Percentiles rank a stretch among this genome's conserved stretches.
Conservation (phyloP, 2,797 vertebrate species). For the Hippocampus kuda region DNA sequence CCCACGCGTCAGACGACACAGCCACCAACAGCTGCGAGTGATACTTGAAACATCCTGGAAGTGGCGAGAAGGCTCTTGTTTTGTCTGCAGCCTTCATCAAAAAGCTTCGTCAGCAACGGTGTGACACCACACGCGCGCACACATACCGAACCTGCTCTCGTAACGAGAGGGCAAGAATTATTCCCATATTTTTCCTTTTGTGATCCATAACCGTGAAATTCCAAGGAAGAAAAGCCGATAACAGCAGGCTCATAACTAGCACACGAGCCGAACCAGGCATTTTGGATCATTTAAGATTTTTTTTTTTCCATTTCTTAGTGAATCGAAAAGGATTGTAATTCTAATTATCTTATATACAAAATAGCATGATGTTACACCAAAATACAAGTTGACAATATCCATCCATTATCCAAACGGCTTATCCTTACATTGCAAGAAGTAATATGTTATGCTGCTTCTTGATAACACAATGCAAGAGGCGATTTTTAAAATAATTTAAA, state of each 20-base stretch:
- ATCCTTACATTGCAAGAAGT: too few relatives aligned
- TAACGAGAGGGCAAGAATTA: neutral
- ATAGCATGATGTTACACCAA: too few relatives aligned
- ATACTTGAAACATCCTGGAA: conserved; percentile 46
- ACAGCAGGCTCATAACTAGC: neutral
- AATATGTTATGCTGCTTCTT: too few relatives aligned
- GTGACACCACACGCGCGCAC: neutral
- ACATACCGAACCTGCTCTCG: neutral
- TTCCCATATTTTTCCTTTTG: neutral
- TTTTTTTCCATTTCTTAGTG: neutral
- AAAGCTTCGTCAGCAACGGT: conserved; percentile 6
- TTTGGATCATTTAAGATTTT: neutral
- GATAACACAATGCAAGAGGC: too few relatives aligned
- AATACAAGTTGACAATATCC: too few relatives aligned
- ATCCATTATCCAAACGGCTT: too few relatives aligned
- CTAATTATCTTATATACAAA: too few relatives aligned
- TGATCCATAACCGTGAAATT: neutral
- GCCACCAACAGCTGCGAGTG: conserved; percentile 56
- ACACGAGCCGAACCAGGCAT: neutral
- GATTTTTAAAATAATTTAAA: too few relatives aligned
- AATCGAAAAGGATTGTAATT: neutral
- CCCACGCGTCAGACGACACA: conserved; percentile 62
- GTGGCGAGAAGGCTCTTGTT: conserved; percentile 52
- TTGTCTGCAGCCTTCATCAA: conserved; percentile 54
- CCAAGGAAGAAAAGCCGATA: neutral